A percentile compares a stretch with the other conserved stretches of the same genome.
Evolutionary conservation across 2,888 invertebrate species (phyloP).

Genomic region (Camptogramma bilineatum): DNA sequence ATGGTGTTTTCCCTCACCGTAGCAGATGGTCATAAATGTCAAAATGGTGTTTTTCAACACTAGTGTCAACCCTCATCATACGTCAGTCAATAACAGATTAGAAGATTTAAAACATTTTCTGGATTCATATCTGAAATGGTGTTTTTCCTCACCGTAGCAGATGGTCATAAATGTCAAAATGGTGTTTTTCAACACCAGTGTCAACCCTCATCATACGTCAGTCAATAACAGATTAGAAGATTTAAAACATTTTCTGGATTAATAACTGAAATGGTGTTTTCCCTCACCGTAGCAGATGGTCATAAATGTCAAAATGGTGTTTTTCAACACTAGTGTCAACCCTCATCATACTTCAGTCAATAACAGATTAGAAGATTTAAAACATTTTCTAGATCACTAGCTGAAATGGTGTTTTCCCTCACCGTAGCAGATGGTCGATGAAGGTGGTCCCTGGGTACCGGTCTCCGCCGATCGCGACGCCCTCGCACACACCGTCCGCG

Average conservation of each 20-base stretch:
- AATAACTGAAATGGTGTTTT: too few relatives aligned
- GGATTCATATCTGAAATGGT: too few relatives aligned
- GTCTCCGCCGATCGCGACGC: slow-evolving; percentile 99
- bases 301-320: background rate
- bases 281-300: slow-evolving; percentile 38
- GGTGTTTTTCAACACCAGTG: background rate
- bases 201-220: background rate
- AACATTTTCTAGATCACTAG: too few relatives aligned
- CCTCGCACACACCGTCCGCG: slow-evolving; percentile 98
- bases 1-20: slow-evolving; percentile 79
- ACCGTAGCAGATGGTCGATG: slow-evolving; percentile 93
- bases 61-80: background rate
- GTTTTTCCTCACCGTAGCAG: slow-evolving; percentile 33
- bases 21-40: too few relatives aligned
- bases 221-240: too few relatives aligned
- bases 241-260: background rate
- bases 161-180: too few relatives aligned
- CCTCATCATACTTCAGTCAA: background rate
- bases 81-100: too few relatives aligned
- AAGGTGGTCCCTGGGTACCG: slow-evolving; percentile 99
- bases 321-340: background rate
- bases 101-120: background rate
- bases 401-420: background rate
- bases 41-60: background rate
- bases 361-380: too few relatives aligned